Percentiles rank a stretch among this genome's conserved stretches.
phyloP scores from a whole-genome alignment of 2,797 vertebrate genomes.

The Leuciscus waleckii region DNA sequence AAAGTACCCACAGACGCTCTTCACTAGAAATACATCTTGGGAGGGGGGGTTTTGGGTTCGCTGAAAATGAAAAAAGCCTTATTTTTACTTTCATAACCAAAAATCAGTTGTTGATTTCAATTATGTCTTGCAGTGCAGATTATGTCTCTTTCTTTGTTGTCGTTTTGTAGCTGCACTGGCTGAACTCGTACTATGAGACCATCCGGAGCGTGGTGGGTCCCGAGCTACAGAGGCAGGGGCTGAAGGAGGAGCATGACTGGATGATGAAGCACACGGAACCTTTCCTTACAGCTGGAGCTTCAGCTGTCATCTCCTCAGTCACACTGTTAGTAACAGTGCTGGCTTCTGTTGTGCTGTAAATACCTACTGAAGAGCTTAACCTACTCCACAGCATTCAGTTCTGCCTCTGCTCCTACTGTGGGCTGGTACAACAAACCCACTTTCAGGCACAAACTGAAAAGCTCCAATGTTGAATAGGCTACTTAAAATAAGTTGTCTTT shows the following conservation, averaged over 20 bases:
- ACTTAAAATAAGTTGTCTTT: neutral
- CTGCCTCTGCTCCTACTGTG: neutral
- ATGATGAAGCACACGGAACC: constrained; percentile 83
- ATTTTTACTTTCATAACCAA: neutral
- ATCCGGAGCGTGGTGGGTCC: constrained; percentile 81
- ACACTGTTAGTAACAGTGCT: constrained; percentile 69
- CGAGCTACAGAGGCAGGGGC: constrained; percentile 80
- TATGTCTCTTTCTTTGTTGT: constrained; percentile 17
- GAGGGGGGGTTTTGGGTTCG: neutral
- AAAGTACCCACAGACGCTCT: neutral
- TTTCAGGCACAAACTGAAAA: constrained; percentile 18
- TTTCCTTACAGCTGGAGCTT: constrained; percentile 63
- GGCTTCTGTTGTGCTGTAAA: constrained; percentile 65
- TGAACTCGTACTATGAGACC: constrained; percentile 85
- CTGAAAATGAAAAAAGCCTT: neutral
- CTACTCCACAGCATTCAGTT: neutral
- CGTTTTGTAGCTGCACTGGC: constrained; percentile 81
- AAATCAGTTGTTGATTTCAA: neutral
- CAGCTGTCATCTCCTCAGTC: constrained; percentile 51
- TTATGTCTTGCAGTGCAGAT: neutral
- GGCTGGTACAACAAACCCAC: neutral
- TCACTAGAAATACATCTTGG: neutral
- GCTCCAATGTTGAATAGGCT: neutral
- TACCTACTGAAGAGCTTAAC: neutral
- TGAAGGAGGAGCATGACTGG: constrained; percentile 82